These are phyloP conservation scores for Chironomus tentans DNA, from an alignment of 2,888 invertebrate species.

Conservation along the genomic window DNA sequence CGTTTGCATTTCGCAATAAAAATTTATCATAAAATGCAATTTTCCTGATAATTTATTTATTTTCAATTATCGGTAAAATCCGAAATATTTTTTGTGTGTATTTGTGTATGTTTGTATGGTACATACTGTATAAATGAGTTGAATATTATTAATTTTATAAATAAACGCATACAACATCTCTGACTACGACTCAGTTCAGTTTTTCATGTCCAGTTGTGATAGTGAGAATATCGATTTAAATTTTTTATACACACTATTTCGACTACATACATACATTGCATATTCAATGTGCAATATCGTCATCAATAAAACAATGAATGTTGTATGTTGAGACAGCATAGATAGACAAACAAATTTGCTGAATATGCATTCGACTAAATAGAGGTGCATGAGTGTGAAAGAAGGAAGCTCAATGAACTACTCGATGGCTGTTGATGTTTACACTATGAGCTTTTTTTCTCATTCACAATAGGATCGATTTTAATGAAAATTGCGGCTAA, in stretches of 20 bases:
- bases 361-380: too few relatives aligned
- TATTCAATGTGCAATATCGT: too few relatives aligned
- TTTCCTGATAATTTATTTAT: conserved; percentile 11
- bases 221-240: not conserved
- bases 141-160: not conserved
- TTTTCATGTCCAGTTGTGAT: not conserved
- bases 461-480: too few relatives aligned
- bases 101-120: not conserved
- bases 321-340: too few relatives aligned
- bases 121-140: not conserved
- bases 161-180: not conserved
- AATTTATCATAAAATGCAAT: conserved; percentile 6
- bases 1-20: not conserved
- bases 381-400: too few relatives aligned
- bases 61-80: conserved; percentile 9
- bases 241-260: not conserved
- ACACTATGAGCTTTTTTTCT: too few relatives aligned
- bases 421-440: too few relatives aligned
- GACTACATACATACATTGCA: not conserved
- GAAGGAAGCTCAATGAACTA: too few relatives aligned
- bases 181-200: not conserved
- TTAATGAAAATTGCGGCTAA: too few relatives aligned
- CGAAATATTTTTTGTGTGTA: too few relatives aligned
- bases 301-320: too few relatives aligned
- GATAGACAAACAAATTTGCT: too few relatives aligned